Conservation (phyloP, 1,140 invertebrate species). For the Brachystomella parvula region DNA sequence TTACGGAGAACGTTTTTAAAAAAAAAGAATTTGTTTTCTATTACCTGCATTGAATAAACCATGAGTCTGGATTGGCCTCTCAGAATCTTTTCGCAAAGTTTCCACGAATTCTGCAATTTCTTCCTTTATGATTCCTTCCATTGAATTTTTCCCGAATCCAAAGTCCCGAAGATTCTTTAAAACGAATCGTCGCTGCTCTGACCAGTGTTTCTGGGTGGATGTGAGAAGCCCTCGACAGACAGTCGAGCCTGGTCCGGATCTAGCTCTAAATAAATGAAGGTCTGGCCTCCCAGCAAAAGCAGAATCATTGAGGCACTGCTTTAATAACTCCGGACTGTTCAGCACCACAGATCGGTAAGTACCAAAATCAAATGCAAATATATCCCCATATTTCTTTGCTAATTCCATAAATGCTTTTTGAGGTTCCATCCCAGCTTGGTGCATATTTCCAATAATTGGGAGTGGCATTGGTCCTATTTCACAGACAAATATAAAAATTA, state of each 20-base stretch:
- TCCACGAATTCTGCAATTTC: constrained; percentile 14
- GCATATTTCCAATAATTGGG: constrained; percentile 13
- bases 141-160: constrained; percentile 37
- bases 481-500: too few relatives aligned
- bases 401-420: neutral
- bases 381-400: constrained; percentile 14
- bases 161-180: constrained; percentile 40
- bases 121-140: constrained; percentile 14
- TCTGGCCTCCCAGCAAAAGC: neutral
- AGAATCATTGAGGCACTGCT: neutral
- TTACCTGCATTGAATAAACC: constrained; percentile 23
- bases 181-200: constrained; percentile 42
- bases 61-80: constrained; percentile 5
- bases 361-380: constrained; percentile 22
- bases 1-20: neutral
- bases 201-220: constrained; percentile 68
- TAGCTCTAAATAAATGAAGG: neutral
- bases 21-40: constrained; percentile 30
- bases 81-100: constrained; percentile 5
- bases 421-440: neutral
- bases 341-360: neutral
- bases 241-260: neutral
- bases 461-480: constrained; percentile 5
- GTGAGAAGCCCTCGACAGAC: constrained; percentile 51
- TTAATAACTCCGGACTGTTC: neutral